Evolutionary conservation across 1,140 invertebrate genomes (phyloP).

Genomic region (Apocrypta bakeri): DNA sequence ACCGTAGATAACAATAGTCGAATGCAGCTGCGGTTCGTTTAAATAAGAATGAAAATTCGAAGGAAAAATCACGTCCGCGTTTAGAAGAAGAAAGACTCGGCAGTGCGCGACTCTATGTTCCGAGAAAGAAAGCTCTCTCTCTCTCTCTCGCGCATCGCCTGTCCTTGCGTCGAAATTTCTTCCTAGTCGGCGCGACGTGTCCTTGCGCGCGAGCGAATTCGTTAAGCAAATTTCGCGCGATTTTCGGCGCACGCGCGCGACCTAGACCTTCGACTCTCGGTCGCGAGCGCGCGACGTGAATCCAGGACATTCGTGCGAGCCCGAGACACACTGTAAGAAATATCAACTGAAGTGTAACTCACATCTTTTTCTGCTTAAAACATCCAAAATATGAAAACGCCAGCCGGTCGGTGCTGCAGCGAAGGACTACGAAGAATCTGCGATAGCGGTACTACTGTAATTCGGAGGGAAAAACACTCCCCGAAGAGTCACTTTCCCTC

Average conservation of each 20-base stretch:
- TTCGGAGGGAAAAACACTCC: no score
- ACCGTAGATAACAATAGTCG: no score
- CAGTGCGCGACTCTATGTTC: no score
- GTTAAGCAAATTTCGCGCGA: conserved; percentile 57
- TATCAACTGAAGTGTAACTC: conserved; percentile 59
- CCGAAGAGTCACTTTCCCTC: not conserved
- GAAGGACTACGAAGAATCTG: no score
- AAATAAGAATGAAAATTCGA: no score
- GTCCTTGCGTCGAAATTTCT: conserved; percentile 57
- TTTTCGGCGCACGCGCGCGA: conserved; percentile 59
- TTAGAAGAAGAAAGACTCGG: no score
- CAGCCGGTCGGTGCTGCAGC: not conserved
- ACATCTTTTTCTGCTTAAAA: conserved; percentile 67
- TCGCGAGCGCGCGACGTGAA: no score
- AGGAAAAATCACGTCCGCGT: no score
- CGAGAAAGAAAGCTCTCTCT: no score
- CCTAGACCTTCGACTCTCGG: conserved; percentile 67
- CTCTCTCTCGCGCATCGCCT: conserved; percentile 25
- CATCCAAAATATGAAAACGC: conserved; percentile 64
- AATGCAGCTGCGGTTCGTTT: no score
- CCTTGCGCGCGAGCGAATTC: conserved; percentile 55
- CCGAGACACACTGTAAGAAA: not conserved
- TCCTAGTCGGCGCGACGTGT: conserved; percentile 44
- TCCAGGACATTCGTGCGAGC: not conserved
- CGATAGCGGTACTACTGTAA: no score